Base-by-base conservation (phyloP, 2,888 invertebrate genomes). In the Gibbula magus region DNA sequence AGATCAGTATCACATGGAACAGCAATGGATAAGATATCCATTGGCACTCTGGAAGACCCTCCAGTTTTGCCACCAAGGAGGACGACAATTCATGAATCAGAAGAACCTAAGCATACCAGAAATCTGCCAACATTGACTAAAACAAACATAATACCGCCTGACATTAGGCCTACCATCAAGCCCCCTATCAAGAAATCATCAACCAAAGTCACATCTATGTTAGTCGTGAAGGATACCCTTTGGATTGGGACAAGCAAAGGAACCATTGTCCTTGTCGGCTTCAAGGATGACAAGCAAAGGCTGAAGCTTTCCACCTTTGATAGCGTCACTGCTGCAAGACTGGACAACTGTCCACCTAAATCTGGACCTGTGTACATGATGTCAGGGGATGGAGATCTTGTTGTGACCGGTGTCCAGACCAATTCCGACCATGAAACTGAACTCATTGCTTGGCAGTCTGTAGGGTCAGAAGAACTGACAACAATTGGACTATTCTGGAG, bases 191-290 rank as follows among this genome's bases (percentile, higher is more conserved):
- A 45, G 13, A 5, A 45, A 45, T 45, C 45, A 10, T 45, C 45
- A 45, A 5, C 45, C 5, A 45, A 45, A 13, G 77, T 88, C 2
- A 83, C 82, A 52, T 86, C 87, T 1, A 73, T 88, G 2, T 74
- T 80, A 10, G 75, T 81, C 73, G 87, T 88, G 5, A 79, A 83
- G 18, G 86, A 87, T 74, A 84, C 88, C 1, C 74, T 91, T 67
- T 89, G 90, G 90, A 83, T 88, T 2, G 89, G 88, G 0, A 86
- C 87, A 32, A 86, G 83, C 77, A 80, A 75, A 78, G 90, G 90
- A 3, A 88, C 88, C 73, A 87, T 90, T 51, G 45, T 88, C 25
- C 81, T 87, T 52, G 82, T 88, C 39, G 83, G 83, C 52, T 78
- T 85, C n/a, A 80, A 82, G n/a, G 29, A 61, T 61, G 29, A 61